Evolutionary conservation across 2,113 vertebrate genomes (phyloP).

Genomic region (Holacanthus passer): DNA sequence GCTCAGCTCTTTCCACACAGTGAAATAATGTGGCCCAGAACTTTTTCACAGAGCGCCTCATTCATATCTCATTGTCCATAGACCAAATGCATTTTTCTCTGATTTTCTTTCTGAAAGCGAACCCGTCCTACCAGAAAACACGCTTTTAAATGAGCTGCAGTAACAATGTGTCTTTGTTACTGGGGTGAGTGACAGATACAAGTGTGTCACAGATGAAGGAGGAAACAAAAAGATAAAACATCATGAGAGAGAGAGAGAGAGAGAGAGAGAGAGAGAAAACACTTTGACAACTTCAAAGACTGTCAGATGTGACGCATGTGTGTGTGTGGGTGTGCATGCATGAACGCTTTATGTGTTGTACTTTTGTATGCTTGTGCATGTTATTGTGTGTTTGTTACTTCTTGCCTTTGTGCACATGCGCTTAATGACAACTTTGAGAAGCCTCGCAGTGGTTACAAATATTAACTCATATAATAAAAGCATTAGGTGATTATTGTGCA

Average conservation of each 20-base stretch:
- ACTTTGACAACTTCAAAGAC: conserved; percentile 67
- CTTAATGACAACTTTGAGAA: conserved; percentile 10
- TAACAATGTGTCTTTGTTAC: conserved; percentile 70
- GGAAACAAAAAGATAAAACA: conserved; percentile 58
- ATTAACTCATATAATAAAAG: conserved; percentile 4
- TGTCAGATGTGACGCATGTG: conserved; percentile 23
- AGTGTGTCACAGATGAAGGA: conserved; percentile 51
- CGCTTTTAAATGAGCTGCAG: conserved; percentile 51
- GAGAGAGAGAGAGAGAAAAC: conserved; percentile 36
- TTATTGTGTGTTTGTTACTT: background rate
- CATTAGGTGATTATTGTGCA: background rate
- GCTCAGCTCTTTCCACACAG: background rate
- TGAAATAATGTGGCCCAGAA: background rate
- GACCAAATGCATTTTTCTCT: conserved; percentile 40
- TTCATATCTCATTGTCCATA: conserved; percentile 26
- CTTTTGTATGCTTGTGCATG: background rate
- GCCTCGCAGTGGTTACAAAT: background rate
- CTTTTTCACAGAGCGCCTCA: conserved; percentile 4
- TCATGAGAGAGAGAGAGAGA: conserved; percentile 40
- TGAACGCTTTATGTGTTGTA: conserved; percentile 2
- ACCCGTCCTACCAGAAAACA: conserved; percentile 35
- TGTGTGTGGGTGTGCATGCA: background rate
- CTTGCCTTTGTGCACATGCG: background rate
- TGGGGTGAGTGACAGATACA: conserved; percentile 55
- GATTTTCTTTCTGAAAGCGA: conserved; percentile 35